A percentile compares a stretch with the other conserved stretches of the same genome.
Evolutionary conservation across 2,113 vertebrate species (phyloP).

Genomic region (Charadrius vociferus): DNA sequence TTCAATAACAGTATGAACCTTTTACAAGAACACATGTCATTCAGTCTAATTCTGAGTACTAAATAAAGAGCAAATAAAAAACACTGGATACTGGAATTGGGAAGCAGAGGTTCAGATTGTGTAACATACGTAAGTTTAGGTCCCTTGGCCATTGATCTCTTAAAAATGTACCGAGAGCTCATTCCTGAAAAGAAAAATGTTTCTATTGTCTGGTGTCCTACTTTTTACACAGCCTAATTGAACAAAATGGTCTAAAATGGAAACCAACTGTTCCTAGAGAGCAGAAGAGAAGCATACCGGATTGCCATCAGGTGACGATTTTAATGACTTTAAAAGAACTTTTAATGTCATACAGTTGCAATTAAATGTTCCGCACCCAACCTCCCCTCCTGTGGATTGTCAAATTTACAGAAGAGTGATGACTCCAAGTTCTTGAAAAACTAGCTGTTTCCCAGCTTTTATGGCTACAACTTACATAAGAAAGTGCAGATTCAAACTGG

Average conservation of each 20-base stretch:
- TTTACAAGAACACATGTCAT: not conserved
- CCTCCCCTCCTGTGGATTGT: not conserved
- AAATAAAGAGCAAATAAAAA: not conserved
- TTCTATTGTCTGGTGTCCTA: conserved; percentile 33
- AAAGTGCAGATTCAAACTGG: not conserved
- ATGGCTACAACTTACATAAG: not conserved
- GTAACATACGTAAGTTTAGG: not conserved
- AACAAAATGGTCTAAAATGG: not conserved
- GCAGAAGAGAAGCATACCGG: not conserved
- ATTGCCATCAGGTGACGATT: not conserved
- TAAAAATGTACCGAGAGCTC: not conserved
- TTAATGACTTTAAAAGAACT: not conserved
- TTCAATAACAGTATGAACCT: not conserved
- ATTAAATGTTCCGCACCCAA: not conserved
- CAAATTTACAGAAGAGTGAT: not conserved
- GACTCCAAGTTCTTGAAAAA: not conserved
- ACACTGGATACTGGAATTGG: accelerated
- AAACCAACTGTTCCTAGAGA: conserved; percentile 21
- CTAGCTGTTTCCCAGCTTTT: not conserved
- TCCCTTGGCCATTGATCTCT: not conserved
- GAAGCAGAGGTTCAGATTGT: not conserved
- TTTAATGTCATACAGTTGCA: not conserved
- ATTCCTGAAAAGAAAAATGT: not conserved
- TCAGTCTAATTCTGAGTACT: not conserved
- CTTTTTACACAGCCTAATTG: not conserved